phyloP scores from a whole-genome alignment of 2,797 vertebrate species.

The Karalla daura region DNA sequence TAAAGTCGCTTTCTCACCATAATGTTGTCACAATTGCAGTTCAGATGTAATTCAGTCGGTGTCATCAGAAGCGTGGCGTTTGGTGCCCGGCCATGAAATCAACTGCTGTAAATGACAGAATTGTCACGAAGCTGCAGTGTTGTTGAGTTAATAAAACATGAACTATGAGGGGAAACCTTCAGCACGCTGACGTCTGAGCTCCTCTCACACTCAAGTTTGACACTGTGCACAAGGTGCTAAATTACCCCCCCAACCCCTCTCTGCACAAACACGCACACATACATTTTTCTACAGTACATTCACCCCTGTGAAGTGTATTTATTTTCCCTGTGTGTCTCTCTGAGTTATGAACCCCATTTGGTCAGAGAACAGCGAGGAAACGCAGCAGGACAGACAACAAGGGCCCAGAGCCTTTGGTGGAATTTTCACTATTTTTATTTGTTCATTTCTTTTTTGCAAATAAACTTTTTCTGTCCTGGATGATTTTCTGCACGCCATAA shows the following conservation, averaged over 20 bases:
- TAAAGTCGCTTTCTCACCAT: too few species aligned
- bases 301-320: conserved; percentile 64
- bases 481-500: conserved; percentile 32
- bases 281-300: conserved; percentile 64
- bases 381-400: conserved; percentile 48
- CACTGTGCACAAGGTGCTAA: conserved; percentile 75
- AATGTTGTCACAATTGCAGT: too few species aligned
- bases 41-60: too few species aligned
- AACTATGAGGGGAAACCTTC: conserved; percentile 37
- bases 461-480: conserved; percentile 21
- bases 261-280: too few species aligned
- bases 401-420: conserved; percentile 18
- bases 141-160: conserved; percentile 64
- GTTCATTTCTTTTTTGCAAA: conserved; percentile 28
- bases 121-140: conserved; percentile 33
- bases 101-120: conserved; percentile 47
- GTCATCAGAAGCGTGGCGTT: too few species aligned
- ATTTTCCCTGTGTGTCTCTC: conserved; percentile 66
- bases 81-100: conserved; percentile 1
- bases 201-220: conserved; percentile 64
- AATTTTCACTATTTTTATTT: conserved; percentile 24
- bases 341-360: conserved; percentile 61
- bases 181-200: conserved; percentile 54
- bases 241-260: conserved; percentile 75
- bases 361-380: conserved; percentile 51